These are phyloP conservation scores for Trichomalopsis sarcophagae DNA, from an alignment of 1,140 invertebrate genomes.

Conservation along the genomic window DNA sequence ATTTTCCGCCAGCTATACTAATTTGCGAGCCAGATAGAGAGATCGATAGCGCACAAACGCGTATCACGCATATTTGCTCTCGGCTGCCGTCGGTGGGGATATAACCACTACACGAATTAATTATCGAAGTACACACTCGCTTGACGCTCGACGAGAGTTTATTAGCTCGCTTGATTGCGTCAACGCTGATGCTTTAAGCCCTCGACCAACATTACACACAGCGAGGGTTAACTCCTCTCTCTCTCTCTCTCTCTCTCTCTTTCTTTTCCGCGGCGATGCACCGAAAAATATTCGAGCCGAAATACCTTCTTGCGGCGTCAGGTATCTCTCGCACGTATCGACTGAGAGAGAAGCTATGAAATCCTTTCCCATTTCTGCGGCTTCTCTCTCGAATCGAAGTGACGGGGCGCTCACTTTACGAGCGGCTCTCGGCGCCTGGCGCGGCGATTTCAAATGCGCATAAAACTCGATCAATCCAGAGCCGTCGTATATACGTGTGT, in stretches of 20 bases:
- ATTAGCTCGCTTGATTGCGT: neutral
- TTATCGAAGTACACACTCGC: neutral
- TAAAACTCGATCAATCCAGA: constrained; percentile 38
- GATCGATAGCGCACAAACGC: neutral
- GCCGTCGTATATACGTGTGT: too few species aligned
- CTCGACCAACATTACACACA: neutral
- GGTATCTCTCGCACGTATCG: neutral
- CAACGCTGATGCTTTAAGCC: neutral
- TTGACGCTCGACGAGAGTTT: neutral
- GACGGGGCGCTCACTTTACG: constrained; percentile 43
- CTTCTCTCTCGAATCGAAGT: constrained; percentile 28
- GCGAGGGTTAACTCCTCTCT: too few species aligned
- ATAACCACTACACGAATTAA: neutral
- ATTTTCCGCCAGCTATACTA: neutral
- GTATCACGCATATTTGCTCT: neutral
- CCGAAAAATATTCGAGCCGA: too few species aligned
- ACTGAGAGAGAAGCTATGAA: neutral
- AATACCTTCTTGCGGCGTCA: constrained; percentile 23
- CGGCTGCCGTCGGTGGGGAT: neutral
- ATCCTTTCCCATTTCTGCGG: constrained; percentile 7
- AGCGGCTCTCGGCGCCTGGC: neutral
- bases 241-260: too few species aligned
- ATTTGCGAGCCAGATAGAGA: neutral
- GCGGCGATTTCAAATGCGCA: constrained; percentile 34
- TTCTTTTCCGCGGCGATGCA: too few species aligned